Conservation (phyloP, 2,888 invertebrate genomes). For the Leptothorax acervorum region DNA sequence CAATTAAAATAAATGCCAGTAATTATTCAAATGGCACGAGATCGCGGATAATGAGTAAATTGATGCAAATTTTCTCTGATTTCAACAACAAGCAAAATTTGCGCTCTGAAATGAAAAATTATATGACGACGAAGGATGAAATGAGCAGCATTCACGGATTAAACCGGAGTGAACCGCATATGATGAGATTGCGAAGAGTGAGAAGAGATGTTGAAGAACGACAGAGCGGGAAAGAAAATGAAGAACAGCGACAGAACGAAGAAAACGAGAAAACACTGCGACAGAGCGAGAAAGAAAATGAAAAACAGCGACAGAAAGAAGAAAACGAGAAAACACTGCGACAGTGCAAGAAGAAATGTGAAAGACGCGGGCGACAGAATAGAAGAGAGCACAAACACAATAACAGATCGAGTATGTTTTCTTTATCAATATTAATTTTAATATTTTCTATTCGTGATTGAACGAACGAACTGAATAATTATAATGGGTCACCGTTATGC, state of each 20-base stretch:
- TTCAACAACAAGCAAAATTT: background rate
- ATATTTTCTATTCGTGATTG: slow-evolving; percentile 32
- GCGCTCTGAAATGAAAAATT: slow-evolving; percentile 63
- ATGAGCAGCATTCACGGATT: slow-evolving; percentile 58
- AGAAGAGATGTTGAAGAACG: slow-evolving; percentile 83
- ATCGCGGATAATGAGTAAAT: background rate
- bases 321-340: slow-evolving; percentile 76
- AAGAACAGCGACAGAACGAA: slow-evolving; percentile 74
- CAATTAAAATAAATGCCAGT: background rate
- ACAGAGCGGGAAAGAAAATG: slow-evolving; percentile 68
- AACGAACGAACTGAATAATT: background rate
- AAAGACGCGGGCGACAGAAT: slow-evolving; percentile 81
- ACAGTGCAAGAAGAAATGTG: slow-evolving; percentile 55
- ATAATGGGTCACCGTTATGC: background rate
- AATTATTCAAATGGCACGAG: background rate
- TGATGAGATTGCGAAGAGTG: slow-evolving; percentile 78
- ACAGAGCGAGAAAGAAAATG: slow-evolving; percentile 76
- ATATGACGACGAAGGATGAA: slow-evolving; percentile 52
- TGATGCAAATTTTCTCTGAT: background rate
- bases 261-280: background rate
- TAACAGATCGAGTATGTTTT: slow-evolving; percentile 82
- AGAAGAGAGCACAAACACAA: slow-evolving; percentile 82
- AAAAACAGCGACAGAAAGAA: slow-evolving; percentile 79
- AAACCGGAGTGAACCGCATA: slow-evolving; percentile 73
- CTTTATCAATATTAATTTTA: slow-evolving; percentile 61